These are phyloP conservation scores for Henicopernis longicauda DNA, from an alignment of 2,113 vertebrate genomes.

Conservation along the genomic window DNA sequence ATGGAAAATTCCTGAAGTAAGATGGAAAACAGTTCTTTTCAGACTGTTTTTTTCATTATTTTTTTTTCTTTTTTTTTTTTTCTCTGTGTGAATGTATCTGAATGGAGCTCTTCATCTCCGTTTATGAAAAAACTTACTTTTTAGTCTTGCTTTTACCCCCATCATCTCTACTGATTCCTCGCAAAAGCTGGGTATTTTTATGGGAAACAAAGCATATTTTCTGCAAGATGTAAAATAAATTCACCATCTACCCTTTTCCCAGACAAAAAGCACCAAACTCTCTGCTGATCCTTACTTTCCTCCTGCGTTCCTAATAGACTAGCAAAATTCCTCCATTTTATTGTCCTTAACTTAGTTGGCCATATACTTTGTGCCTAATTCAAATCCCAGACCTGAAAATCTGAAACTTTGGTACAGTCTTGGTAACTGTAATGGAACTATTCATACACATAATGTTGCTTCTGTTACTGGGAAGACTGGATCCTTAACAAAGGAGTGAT, in stretches of 20 bases:
- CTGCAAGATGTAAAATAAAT: background rate
- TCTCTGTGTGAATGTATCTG: too few relatives aligned
- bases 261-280: background rate
- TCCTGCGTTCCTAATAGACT: background rate
- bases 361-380: background rate
- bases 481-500: background rate
- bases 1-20: background rate
- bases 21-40: background rate
- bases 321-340: background rate
- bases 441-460: background rate
- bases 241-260: background rate
- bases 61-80: background rate
- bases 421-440: background rate
- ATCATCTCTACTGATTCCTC: background rate
- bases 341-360: background rate
- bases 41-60: background rate
- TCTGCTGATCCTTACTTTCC: background rate
- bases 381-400: background rate
- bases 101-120: background rate
- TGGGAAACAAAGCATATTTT: background rate
- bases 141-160: background rate
- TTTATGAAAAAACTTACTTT: background rate
- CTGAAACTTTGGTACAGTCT: background rate
- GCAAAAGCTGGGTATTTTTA: background rate
- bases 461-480: background rate